Conservation (phyloP, 2,113 vertebrate species). For the Grus americana region DNA sequence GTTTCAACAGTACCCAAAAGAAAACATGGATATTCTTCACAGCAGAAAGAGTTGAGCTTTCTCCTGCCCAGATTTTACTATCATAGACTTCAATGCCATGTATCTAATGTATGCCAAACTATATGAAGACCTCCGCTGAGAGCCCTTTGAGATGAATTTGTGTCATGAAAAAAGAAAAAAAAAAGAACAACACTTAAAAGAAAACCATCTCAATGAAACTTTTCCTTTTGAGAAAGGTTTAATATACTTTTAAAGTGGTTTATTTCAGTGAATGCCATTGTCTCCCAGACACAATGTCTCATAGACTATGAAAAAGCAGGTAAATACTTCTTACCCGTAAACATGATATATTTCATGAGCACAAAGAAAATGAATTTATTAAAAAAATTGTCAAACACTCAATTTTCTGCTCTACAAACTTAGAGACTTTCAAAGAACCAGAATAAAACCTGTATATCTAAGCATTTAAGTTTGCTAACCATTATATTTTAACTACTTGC, state of each 20-base stretch:
- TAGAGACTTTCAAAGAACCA: neutral
- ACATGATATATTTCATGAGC: neutral
- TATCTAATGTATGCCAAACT: neutral
- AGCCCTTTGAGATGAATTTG: neutral
- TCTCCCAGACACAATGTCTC: neutral
- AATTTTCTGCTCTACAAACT: neutral
- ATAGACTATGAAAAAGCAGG: neutral
- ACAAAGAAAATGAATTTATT: neutral
- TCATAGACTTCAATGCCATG: neutral
- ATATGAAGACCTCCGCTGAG: neutral
- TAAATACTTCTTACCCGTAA: neutral
- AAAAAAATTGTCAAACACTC: neutral
- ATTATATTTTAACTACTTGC: neutral
- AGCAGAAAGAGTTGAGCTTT: neutral
- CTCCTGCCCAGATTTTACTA: neutral
- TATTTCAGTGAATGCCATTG: neutral
- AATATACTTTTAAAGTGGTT: neutral
- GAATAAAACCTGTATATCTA: neutral
- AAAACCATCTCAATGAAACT: neutral
- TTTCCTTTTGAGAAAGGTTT: neutral
- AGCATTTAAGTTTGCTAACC: neutral
- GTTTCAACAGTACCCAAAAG: neutral
- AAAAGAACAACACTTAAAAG: neutral
- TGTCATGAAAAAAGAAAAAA: neutral
- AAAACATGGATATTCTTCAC: neutral